Base-by-base conservation (phyloP, 2,113 vertebrate species). In the Brachypodius melanocephalos region DNA sequence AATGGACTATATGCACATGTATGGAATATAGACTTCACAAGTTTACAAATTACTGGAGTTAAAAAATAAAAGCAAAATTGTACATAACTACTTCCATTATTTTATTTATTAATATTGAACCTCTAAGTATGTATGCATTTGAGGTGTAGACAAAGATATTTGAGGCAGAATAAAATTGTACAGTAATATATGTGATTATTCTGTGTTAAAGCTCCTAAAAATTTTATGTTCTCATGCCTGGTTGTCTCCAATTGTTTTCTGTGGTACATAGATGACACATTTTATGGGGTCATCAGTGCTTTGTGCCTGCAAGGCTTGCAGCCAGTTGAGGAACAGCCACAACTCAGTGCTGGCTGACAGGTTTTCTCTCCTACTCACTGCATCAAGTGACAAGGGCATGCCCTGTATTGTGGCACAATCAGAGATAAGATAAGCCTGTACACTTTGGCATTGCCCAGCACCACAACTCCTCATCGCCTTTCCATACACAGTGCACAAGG, bases 301-400 rank as follows among this genome's bases (percentile, higher is more conserved):
- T 49, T 52, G 25, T 57, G 61, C 24, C 26, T 66, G 17, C 16
- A 69, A 61, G 48, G 13, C n/a, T 68, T 36, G 17, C 59, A 51
- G 31, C 0, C 0, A 57, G 14, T 6, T 2, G 6, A 79, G 62
- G 31, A 85, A 14, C 49, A 68, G 43, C 6, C 71, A 57, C 58
- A 81, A 2, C 16, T 5, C 54, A 42, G 14, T 8, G 49, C 17
- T 86, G 54, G 20, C 51, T 77, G 87, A 71, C 51, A 73, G 72
- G 32, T 10, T 49, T 74, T 36, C 34, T 89, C 18, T 77, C 6
- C 26, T 67, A 8, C 68, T 24, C 38, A 29, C 59, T 40, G 24
- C 65, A 71, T 20, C 59, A 28, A 78, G 55, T 71, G 96, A 89
- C 89, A 96, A 78, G 91, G 93, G 32, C 87, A 48, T 63, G 73